phyloP scores from a whole-genome alignment of 1,140 invertebrate genomes.

The Dendrolimus punctatus region DNA sequence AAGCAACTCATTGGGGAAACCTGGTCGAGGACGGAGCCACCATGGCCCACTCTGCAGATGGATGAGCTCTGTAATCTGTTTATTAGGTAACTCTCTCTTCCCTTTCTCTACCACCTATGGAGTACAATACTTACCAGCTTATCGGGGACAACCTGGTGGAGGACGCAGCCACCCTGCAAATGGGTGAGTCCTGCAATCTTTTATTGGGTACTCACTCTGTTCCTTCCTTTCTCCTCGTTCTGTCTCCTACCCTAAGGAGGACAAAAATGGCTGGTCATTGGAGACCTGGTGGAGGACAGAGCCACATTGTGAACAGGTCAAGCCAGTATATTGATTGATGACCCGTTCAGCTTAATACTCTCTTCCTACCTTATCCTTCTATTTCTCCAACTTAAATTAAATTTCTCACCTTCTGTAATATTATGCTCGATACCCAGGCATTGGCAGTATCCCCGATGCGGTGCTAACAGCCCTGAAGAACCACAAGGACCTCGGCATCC shows the following conservation, averaged over 20 bases:
- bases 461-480: conserved; percentile 83
- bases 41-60: too few species aligned
- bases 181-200: conserved; percentile 76
- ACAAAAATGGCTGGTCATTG: too few species aligned
- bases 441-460: conserved; percentile 94
- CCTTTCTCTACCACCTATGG: conserved; percentile 75
- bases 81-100: too few species aligned
- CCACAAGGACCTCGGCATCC: conserved; percentile 94
- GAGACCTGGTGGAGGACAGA: too few species aligned
- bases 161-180: conserved; percentile 94
- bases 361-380: too few species aligned
- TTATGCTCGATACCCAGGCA: conserved; percentile 71
- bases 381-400: too few species aligned
- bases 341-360: too few species aligned
- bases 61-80: too few species aligned
- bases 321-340: conserved; percentile 11
- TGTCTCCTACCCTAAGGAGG: too few species aligned
- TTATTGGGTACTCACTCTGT: not conserved
- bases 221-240: too few species aligned
- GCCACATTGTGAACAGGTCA: conserved; percentile 94
- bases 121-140: conserved; percentile 87
- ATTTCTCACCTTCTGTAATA: not conserved
- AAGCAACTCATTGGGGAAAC: too few species aligned
- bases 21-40: too few species aligned
- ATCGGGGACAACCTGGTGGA: conserved; percentile 93